phyloP scores from a whole-genome alignment of 2,797 vertebrate genomes.

The Allobates femoralis region DNA sequence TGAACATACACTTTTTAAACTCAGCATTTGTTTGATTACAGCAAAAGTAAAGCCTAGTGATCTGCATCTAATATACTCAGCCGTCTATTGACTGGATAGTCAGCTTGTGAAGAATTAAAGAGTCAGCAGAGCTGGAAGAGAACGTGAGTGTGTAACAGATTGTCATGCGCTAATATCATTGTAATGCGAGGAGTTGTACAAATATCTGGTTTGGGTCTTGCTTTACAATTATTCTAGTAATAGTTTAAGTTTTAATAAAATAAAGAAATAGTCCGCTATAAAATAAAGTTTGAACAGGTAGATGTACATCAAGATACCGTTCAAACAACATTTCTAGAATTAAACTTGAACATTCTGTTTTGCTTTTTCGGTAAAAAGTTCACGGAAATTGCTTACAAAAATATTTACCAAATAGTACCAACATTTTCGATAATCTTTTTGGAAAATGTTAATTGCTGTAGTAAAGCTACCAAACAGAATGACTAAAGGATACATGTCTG shows the following conservation, averaged over 20 bases:
- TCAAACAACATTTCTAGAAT: neutral
- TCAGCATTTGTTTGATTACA: conserved; percentile 62
- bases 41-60: conserved; percentile 59
- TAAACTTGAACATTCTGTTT: neutral
- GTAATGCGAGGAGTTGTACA: conserved; percentile 30
- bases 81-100: conserved; percentile 57
- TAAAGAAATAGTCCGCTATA: neutral
- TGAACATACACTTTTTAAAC: conserved; percentile 62
- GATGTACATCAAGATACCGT: neutral
- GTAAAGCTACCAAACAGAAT: no score
- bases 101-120: conserved; percentile 52
- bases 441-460: no score
- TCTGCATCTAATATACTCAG: conserved; percentile 59
- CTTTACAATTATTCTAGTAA: conserved; percentile 2
- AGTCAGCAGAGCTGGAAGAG: conserved; percentile 51
- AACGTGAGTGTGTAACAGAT: conserved; percentile 46
- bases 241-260: neutral
- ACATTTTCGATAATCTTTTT: no score
- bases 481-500: no score
- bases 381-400: no score
- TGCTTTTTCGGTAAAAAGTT: neutral
- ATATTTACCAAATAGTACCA: no score
- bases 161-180: conserved; percentile 54
- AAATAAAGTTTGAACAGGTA: neutral
- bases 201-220: conserved; percentile 41